Percentiles rank a stretch among this genome's conserved stretches.
These are phyloP conservation scores for Peromyscus melanophrys DNA, from an alignment of 2,797 vertebrate genomes.

Conservation along the genomic window DNA sequence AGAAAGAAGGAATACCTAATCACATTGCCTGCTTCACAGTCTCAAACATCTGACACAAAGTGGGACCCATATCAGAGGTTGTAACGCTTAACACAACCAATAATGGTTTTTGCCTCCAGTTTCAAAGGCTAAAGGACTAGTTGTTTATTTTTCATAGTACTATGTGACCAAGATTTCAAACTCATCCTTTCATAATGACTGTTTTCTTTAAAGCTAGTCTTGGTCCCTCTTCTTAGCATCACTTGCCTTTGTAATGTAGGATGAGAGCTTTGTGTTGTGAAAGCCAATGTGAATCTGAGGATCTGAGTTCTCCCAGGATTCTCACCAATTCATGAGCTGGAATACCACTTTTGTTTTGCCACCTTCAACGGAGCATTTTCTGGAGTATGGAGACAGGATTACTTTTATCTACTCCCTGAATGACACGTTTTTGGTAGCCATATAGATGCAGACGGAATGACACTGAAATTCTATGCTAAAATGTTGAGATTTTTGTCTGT, in stretches of 20 bases:
- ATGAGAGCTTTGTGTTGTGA: neutral
- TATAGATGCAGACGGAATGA: neutral
- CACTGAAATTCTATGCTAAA: neutral
- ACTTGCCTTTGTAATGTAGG: neutral
- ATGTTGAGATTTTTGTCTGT: neutral
- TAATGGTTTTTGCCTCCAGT: neutral
- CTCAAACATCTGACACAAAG: constrained; percentile 45
- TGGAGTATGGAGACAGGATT: neutral
- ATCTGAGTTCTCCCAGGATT: neutral
- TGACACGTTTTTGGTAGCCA: neutral
- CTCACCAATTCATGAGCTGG: neutral
- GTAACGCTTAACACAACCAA: neutral
- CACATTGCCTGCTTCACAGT: neutral
- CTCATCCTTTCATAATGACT: constrained; percentile 49
- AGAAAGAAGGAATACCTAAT: neutral
- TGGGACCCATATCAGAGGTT: neutral
- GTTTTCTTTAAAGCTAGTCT: constrained; percentile 14
- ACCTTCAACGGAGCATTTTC: neutral
- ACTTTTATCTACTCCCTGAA: neutral
- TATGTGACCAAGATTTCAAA: constrained; percentile 16
- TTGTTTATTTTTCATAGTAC: neutral
- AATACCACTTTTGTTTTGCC: constrained; percentile 8
- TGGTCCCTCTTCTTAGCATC: neutral
- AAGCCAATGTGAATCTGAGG: neutral
- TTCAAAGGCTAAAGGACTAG: constrained; percentile 52